phyloP scores from a whole-genome alignment of 2,113 vertebrate genomes.

The Mixornis gularis region DNA sequence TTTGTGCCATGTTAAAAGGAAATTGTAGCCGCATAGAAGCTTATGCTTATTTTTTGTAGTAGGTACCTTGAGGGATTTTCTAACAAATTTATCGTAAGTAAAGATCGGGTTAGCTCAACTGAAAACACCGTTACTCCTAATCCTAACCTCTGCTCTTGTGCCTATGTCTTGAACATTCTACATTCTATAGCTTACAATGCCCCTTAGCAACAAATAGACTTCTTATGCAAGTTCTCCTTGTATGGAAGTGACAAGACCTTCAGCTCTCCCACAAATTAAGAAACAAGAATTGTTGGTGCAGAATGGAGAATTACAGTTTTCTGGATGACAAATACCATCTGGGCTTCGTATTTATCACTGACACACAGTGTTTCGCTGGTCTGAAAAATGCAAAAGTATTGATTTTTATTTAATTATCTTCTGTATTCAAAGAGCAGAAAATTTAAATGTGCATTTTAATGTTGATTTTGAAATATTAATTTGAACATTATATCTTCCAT shows the following conservation, averaged over 20 bases:
- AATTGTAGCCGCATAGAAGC: background rate
- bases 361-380: fast-evolving
- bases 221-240: background rate
- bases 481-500: background rate
- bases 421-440: background rate
- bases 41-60: background rate
- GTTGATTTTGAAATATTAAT: background rate
- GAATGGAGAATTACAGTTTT: background rate
- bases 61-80: background rate
- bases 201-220: background rate
- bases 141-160: background rate
- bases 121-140: background rate
- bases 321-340: conserved; percentile 21
- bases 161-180: background rate
- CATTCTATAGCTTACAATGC: background rate
- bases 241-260: background rate
- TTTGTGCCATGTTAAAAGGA: background rate
- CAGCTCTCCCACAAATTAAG: background rate
- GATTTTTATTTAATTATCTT: background rate
- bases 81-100: background rate
- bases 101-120: background rate
- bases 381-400: background rate
- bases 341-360: background rate
- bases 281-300: background rate
- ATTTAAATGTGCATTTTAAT: background rate